Conservation (phyloP, 2,797 vertebrate species). For the Malurus leucopterus region DNA sequence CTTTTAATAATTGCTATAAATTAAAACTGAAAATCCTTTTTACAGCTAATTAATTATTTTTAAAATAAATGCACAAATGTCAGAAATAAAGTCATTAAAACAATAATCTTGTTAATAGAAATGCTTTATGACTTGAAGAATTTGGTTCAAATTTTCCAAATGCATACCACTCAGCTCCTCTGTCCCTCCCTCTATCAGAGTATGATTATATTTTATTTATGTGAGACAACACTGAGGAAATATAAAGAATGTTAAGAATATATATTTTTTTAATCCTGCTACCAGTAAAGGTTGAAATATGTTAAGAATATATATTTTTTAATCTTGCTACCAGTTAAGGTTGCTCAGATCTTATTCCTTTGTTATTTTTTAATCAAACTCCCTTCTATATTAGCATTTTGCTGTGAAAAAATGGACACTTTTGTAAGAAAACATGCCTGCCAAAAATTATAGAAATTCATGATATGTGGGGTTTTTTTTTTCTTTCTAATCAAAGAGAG, state of each 20-base stretch:
- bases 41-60: conserved; percentile 37
- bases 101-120: conserved; percentile 12
- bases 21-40: conserved; percentile 16
- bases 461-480: fast-evolving
- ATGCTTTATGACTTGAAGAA: neutral
- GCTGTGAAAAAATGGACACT: neutral
- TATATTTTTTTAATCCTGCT: neutral
- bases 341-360: neutral
- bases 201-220: neutral
- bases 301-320: neutral
- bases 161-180: neutral
- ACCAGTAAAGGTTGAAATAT: neutral
- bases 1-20: neutral
- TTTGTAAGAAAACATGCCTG: neutral
- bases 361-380: neutral
- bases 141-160: neutral
- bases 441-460: neutral
- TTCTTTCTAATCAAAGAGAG: neutral
- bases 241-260: neutral
- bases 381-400: neutral
- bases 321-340: neutral
- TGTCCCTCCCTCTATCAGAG: neutral
- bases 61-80: neutral
- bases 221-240: neutral
- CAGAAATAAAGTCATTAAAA: conserved; percentile 13